Conservation (phyloP, 2,113 vertebrate species). For the Progne subis region DNA sequence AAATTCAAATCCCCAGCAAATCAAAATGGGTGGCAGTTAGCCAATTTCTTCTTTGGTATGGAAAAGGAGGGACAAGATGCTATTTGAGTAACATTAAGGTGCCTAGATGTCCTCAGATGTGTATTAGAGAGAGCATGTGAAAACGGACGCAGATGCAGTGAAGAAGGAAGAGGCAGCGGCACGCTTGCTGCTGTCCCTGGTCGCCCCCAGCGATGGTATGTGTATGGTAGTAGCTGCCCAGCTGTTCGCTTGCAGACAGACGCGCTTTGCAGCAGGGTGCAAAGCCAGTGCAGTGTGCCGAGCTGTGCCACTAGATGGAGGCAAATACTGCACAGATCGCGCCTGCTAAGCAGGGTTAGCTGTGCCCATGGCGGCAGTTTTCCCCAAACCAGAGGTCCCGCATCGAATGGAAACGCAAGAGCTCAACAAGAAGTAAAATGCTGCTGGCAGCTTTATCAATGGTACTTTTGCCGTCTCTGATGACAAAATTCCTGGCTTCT, state of each 20-base stretch:
- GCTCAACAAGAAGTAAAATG: not conserved
- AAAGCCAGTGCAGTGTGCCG: not conserved
- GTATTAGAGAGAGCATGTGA: not conserved
- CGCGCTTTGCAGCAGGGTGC: fast-evolving
- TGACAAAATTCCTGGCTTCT: not conserved
- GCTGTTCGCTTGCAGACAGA: not conserved
- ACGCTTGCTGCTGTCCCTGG: not conserved
- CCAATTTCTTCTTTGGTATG: not conserved
- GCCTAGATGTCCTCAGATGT: not conserved
- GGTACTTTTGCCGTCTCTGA: not conserved
- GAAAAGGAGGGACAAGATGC: not conserved
- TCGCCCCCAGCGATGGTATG: not conserved
- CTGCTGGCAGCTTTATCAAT: not conserved
- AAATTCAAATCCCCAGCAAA: not conserved
- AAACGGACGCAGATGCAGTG: not conserved
- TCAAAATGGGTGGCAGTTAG: not conserved
- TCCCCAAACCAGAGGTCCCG: not conserved
- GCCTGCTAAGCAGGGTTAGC: fast-evolving
- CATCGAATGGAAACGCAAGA: fast-evolving
- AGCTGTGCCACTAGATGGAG: conserved; percentile 36
- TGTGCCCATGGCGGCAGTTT: fast-evolving
- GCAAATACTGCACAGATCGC: not conserved
- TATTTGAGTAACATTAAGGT: not conserved
- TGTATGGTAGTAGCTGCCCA: not conserved
- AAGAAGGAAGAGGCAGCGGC: not conserved